Evolutionary conservation across 2,797 vertebrate species (phyloP).

Genomic region (Leucoraja ocellata): DNA sequence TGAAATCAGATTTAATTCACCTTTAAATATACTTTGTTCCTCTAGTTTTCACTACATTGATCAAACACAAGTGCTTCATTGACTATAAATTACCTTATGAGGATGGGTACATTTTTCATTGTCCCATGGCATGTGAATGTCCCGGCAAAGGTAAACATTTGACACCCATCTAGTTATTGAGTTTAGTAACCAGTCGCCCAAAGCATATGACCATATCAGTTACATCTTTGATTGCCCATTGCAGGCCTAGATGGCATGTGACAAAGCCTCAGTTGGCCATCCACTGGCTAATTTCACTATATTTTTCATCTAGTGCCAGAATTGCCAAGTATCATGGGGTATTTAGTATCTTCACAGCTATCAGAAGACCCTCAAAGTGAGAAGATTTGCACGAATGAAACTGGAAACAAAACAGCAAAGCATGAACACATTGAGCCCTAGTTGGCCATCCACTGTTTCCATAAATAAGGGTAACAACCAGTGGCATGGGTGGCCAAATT

Average conservation of each 20-base stretch:
- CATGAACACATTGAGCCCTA: too few relatives aligned
- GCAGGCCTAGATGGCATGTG: background rate
- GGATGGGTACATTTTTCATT: background rate
- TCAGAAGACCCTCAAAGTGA: background rate
- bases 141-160: background rate
- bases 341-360: background rate
- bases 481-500: too few relatives aligned
- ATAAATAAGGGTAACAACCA: too few relatives aligned
- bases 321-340: background rate
- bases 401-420: too few relatives aligned
- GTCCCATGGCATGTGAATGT: too few relatives aligned
- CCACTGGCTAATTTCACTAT: background rate
- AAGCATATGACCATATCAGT: background rate
- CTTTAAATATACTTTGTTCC: background rate
- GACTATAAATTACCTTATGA: background rate
- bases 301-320: background rate
- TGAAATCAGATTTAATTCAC: background rate
- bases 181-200: background rate
- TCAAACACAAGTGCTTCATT: background rate
- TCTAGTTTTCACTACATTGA: background rate
- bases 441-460: too few relatives aligned
- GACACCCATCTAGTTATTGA: background rate
- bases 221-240: background rate
- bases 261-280: background rate
- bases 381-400: too few relatives aligned